Evolutionary conservation across 1,140 invertebrate genomes (phyloP).

Genomic region (Drosophila arizonae): DNA sequence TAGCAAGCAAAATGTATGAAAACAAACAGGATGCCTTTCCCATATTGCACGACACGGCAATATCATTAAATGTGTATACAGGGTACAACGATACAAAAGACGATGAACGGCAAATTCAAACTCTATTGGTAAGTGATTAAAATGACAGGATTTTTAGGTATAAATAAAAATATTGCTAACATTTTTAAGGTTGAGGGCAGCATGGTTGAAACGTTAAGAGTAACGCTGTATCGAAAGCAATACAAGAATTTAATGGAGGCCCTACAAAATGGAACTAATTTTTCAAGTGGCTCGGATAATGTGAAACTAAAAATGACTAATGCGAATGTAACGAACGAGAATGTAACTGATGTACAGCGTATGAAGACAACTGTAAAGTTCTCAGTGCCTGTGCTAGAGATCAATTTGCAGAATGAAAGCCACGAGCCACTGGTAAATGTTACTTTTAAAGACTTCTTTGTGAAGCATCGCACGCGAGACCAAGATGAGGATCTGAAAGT

Average conservation of each 20-base stretch:
- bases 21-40: conserved; percentile 72
- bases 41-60: conserved; percentile 87
- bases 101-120: conserved; percentile 48
- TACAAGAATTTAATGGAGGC: conserved; percentile 95
- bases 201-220: conserved; percentile 91
- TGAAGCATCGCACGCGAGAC: conserved; percentile 88
- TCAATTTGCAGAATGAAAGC: conserved; percentile 88
- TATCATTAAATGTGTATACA: conserved; percentile 85
- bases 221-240: conserved; percentile 92
- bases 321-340: conserved; percentile 32
- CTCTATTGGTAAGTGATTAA: conserved; percentile 45
- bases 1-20: conserved; percentile 66
- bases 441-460: conserved; percentile 91
- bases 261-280: conserved; percentile 83
- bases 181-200: conserved; percentile 87
- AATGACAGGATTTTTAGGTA: neutral
- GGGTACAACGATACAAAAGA: conserved; percentile 79
- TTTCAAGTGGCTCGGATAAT: conserved; percentile 53
- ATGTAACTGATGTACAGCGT: conserved; percentile 18
- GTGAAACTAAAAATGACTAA: conserved; percentile 37
- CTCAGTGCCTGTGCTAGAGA: conserved; percentile 88
- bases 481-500: conserved; percentile 88
- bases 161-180: neutral
- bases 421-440: conserved; percentile 87
- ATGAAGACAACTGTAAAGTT: conserved; percentile 85